phyloP scores from a whole-genome alignment of 2,797 vertebrate genomes.

The Acipenser oxyrinchus region DNA sequence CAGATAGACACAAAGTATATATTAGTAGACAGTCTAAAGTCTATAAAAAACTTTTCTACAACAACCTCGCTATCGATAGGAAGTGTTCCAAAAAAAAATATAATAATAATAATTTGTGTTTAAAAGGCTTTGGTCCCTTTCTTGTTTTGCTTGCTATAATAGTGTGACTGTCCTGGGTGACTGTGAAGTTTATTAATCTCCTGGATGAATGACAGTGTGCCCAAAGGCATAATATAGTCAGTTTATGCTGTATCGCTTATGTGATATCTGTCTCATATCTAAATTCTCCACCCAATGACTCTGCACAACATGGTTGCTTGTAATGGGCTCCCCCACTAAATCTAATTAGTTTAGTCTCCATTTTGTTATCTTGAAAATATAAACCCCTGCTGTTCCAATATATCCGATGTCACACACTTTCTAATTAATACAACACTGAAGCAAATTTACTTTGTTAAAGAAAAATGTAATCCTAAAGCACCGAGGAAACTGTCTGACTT shows the following conservation, averaged over 20 bases:
- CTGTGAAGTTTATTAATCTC: conserved; percentile 61
- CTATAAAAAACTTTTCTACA: no score
- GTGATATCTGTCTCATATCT: conserved; percentile 30
- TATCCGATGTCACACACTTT: conserved; percentile 49
- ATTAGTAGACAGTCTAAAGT: no score
- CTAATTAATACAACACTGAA: conserved; percentile 56
- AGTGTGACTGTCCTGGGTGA: conserved; percentile 31
- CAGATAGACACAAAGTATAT: no score
- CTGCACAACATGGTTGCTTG: conserved; percentile 45
- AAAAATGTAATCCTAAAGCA: no score
- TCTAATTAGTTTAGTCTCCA: conserved; percentile 56
- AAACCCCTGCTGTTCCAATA: conserved; percentile 38
- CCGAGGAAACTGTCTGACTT: no score
- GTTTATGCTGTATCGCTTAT: no score
- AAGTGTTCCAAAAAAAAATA: no score
- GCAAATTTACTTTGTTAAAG: conserved; percentile 39
- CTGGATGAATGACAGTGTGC: conserved; percentile 59
- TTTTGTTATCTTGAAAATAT: conserved; percentile 31
- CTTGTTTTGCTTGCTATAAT: conserved; percentile 14
- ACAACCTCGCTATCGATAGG: no score
- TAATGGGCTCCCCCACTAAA: conserved; percentile 58
- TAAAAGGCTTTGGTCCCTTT: no score
- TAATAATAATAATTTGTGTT: no score
- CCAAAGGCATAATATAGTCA: conserved; percentile 51
- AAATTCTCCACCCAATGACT: conserved; percentile 53